Base-by-base conservation (phyloP, 92 coral and sea anemone species). In the Diadumene lineata region DNA sequence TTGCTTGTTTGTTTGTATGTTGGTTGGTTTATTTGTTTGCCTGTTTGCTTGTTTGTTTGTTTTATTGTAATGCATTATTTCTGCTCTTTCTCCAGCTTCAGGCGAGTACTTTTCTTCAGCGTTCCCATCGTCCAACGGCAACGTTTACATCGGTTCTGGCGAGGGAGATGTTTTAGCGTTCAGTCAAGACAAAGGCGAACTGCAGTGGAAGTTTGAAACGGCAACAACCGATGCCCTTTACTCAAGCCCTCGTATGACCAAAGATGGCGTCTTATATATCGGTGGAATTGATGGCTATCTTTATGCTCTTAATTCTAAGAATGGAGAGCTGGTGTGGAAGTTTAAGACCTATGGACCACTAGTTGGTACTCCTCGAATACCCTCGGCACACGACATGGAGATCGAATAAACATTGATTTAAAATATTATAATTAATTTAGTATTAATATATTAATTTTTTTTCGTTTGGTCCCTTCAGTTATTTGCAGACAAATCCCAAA, bases 21-120 rank as follows among this genome's bases (percentile, higher is more conserved):
- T n/a, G n/a, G n/a, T n/a, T n/a, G n/a, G n/a, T n/a, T n/a, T n/a
- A n/a, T n/a, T n/a, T n/a, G n/a, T n/a, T n/a, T n/a, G n/a, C n/a
- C n/a, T n/a, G n/a, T n/a, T n/a, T n/a, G n/a, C n/a, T n/a, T n/a
- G n/a, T n/a, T n/a, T n/a, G n/a, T n/a, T n/a, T n/a, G n/a, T n/a
- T n/a, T n/a, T n/a, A n/a, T n/a, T n/a, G n/a, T n/a, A n/a, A n/a
- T n/a, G n/a, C n/a, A n/a, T n/a, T n/a, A n/a, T n/a, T n/a, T 17
- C 56, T 68, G 18, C 33, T 28, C 44, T 66, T 70, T 68, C 56
- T 0, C 29, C 88, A 87, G 93, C 85, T 19, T 81, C 78, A 43
- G 93, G 97, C 9, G 96, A 94, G 77, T 75, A 88, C 4, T 79
- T 87, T 46, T 94, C 98, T 0, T 88, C 98, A 9, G 93, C 97